A percentile compares a stretch with the other conserved stretches of the same genome.
Evolutionary conservation across 2,888 invertebrate genomes (phyloP).

Genomic region (Pterobdella sp.): DNA sequence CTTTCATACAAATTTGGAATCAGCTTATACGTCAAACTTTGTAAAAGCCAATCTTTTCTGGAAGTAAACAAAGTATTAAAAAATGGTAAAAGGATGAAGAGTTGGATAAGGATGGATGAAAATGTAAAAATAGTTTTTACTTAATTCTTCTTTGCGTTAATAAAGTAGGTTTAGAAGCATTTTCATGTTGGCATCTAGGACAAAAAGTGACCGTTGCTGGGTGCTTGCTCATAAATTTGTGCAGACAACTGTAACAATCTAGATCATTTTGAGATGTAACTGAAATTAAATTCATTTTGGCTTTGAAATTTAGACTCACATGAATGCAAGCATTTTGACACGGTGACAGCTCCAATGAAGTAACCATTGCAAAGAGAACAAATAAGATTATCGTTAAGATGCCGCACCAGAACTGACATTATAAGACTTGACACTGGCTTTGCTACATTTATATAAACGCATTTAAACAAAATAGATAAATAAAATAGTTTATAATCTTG

Average conservation of each 20-base stretch:
- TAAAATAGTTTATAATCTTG: no score
- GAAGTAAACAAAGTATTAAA: background rate
- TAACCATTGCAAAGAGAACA: slow-evolving; percentile 8
- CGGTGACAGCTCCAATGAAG: slow-evolving; percentile 4
- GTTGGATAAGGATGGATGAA: no score
- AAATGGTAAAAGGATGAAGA: no score
- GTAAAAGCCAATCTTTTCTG: slow-evolving; percentile 7
- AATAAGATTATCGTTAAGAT: background rate
- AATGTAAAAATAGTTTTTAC: background rate
- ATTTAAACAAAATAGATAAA: no score
- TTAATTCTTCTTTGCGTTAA: background rate
- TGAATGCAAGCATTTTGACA: slow-evolving; percentile 4
- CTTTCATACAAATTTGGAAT: background rate
- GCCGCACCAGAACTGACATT: background rate
- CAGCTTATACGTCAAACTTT: background rate
- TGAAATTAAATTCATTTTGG: no score
- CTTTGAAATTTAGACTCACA: no score
- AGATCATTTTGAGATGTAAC: no score
- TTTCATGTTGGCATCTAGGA: background rate
- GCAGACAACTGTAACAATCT: slow-evolving; percentile 10
- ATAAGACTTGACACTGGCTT: no score
- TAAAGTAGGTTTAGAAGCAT: background rate
- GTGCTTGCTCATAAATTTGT: background rate
- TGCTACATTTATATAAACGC: no score
- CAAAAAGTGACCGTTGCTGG: background rate